Evolutionary conservation across 2,888 invertebrate genomes (phyloP).

Genomic region (Metallyticus violacea): DNA sequence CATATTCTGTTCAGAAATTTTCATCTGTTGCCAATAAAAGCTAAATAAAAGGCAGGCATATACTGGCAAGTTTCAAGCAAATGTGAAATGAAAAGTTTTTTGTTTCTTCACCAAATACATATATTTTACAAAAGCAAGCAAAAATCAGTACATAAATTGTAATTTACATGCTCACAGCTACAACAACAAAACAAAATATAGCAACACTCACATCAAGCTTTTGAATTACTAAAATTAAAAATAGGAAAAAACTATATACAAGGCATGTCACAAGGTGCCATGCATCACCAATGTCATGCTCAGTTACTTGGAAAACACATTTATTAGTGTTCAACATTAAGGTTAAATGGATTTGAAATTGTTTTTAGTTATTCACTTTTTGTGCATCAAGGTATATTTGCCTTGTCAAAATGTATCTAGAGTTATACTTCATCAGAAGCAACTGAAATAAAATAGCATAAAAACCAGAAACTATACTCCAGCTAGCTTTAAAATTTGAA

Average conservation of each 20-base stretch:
- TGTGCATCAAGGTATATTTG: no score
- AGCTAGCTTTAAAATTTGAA: no score
- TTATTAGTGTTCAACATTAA: not conserved
- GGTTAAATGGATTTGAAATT: not conserved
- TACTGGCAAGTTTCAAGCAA: not conserved
- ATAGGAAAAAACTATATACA: not conserved
- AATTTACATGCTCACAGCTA: not conserved
- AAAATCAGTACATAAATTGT: not conserved
- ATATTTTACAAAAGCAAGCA: constrained; percentile 15
- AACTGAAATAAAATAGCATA: no score
- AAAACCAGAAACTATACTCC: no score
- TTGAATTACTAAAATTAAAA: not conserved
- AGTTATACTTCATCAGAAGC: no score
- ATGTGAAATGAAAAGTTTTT: not conserved
- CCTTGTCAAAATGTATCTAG: no score
- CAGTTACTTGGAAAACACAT: no score
- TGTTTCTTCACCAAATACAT: not conserved
- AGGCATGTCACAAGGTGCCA: not conserved
- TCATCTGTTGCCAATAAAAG: no score
- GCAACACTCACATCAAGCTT: not conserved
- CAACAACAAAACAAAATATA: not conserved
- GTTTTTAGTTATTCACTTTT: not conserved
- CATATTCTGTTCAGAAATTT: no score
- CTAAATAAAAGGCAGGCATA: not conserved
- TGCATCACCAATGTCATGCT: not conserved